Percentiles rank a stretch among this genome's conserved stretches.
Evolutionary conservation across 2,113 vertebrate species (phyloP).

Genomic region (Mesitornis unicolor): DNA sequence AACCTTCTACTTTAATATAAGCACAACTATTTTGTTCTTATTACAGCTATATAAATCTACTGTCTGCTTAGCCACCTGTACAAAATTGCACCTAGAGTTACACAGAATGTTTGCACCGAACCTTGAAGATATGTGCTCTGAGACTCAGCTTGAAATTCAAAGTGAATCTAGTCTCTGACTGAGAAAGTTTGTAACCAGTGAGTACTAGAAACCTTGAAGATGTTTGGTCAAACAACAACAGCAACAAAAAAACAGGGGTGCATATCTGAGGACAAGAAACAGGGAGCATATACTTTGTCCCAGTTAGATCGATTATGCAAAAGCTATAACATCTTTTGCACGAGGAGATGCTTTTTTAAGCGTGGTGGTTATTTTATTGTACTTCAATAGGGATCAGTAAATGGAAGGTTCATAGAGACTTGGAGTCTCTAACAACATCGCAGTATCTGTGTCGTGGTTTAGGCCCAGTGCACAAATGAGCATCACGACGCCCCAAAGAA

Average conservation of each 20-base stretch:
- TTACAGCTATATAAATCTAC: background rate
- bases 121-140: background rate
- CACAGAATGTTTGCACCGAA: background rate
- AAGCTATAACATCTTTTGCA: background rate
- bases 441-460: no score
- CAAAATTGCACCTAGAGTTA: slow-evolving; percentile 3
- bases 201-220: background rate
- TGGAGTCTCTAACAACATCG: background rate
- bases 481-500: no score
- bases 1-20: background rate
- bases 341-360: background rate
- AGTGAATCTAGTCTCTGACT: background rate
- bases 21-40: background rate
- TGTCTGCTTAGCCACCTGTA: slow-evolving; percentile 15
- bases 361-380: background rate
- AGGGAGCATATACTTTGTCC: background rate
- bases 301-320: background rate
- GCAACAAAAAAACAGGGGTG: fast-evolving
- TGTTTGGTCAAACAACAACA: background rate
- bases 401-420: background rate
- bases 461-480: no score
- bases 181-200: background rate
- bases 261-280: background rate
- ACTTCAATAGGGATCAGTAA: background rate
- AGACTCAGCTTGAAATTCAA: background rate